These are phyloP conservation scores for Cynoglossus semilaevis DNA, from an alignment of 2,113 vertebrate genomes.

Conservation along the genomic window DNA sequence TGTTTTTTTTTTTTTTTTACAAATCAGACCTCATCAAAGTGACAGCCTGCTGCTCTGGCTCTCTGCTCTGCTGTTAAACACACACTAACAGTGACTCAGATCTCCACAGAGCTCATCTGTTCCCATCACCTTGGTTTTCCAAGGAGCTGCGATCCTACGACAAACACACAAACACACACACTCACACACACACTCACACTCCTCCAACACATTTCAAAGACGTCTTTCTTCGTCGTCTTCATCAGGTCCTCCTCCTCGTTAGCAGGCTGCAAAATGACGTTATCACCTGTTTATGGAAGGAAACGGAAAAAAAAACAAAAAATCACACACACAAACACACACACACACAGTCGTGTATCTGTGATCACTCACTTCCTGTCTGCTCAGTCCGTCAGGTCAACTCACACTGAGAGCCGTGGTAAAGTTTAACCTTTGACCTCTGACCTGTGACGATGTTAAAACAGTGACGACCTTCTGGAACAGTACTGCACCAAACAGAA, in stretches of 20 bases:
- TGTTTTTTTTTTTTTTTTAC: too few species aligned
- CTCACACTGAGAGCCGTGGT: too few species aligned
- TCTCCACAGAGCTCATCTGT: conserved; percentile 26
- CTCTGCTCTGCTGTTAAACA: conserved; percentile 36
- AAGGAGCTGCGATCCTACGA: not conserved
- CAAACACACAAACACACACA: too few species aligned
- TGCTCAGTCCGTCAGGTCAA: too few species aligned
- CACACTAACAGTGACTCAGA: conserved; percentile 58
- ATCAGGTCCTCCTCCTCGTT: not conserved
- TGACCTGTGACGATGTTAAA: too few species aligned
- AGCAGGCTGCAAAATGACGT: conserved; percentile 78
- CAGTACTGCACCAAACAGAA: too few species aligned
- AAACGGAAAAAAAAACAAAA: conserved; percentile 4
- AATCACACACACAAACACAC: conserved; percentile 1
- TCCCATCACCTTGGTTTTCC: conserved; percentile 13
- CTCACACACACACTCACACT: not conserved
- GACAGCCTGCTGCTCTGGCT: conserved; percentile 61
- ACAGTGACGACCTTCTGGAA: too few species aligned
- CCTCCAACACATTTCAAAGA: not conserved
- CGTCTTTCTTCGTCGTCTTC: too few species aligned
- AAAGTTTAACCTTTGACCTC: too few species aligned
- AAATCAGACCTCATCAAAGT: too few species aligned
- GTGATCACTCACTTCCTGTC: too few species aligned
- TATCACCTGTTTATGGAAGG: conserved; percentile 47
- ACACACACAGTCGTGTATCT: not conserved